Conservation (phyloP, 2,888 invertebrate species). For the Heliconius hortense region DNA sequence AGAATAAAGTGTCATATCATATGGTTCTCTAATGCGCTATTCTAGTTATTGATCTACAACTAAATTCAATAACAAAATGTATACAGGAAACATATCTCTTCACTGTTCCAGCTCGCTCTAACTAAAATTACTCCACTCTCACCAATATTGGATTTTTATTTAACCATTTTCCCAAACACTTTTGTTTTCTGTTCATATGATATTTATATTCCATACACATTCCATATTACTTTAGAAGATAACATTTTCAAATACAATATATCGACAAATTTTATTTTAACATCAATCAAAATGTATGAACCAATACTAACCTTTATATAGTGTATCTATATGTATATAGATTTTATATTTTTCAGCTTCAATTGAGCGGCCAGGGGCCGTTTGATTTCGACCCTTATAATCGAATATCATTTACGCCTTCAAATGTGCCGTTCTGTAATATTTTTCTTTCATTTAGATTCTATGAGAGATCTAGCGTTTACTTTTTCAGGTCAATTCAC, state of each 20-base stretch:
- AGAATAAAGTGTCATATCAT: too few relatives aligned
- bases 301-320: neutral
- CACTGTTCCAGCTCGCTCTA: neutral
- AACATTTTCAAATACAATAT: neutral
- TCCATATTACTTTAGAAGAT: neutral
- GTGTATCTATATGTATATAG: neutral
- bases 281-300: constrained; percentile 11
- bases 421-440: constrained; percentile 21
- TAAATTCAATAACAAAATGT: neutral
- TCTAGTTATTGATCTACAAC: too few relatives aligned
- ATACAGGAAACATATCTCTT: neutral
- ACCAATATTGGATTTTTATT: neutral
- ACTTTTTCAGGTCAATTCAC: constrained; percentile 8
- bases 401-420: constrained; percentile 27
- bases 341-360: constrained; percentile 21
- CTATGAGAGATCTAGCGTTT: neutral
- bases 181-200: neutral
- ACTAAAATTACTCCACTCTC: neutral
- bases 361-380: constrained; percentile 20
- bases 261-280: constrained; percentile 7
- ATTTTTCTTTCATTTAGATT: constrained; percentile 25
- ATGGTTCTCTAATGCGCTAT: too few relatives aligned
- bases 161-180: neutral
- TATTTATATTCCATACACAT: neutral
- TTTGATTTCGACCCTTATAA: constrained; percentile 30